Percentiles rank a stretch among this genome's conserved stretches.
Conservation (phyloP, 2,113 vertebrate species). For the Dipodomys stephensi region DNA sequence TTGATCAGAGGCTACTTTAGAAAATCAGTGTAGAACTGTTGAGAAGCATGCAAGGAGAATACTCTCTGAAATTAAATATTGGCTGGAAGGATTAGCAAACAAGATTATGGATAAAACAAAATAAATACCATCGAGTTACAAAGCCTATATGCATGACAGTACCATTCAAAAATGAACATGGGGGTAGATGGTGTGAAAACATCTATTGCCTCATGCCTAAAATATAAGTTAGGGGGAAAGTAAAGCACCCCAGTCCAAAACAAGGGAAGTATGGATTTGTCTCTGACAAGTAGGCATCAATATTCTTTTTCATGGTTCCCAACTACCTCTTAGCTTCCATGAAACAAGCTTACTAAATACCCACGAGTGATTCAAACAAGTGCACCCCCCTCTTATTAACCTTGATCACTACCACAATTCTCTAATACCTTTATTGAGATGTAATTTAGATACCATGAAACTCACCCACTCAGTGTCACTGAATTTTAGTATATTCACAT, state of each 20-base stretch:
- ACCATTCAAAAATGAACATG: background rate
- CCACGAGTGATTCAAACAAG: background rate
- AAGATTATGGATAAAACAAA: background rate
- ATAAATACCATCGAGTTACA: background rate
- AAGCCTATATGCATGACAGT: background rate
- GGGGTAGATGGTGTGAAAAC: background rate
- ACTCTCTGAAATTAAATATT: background rate
- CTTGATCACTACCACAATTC: background rate
- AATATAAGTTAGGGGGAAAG: no score
- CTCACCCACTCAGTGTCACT: background rate
- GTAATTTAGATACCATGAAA: background rate
- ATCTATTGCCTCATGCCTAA: no score
- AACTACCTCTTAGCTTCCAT: background rate
- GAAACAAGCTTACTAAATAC: background rate
- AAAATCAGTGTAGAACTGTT: background rate
- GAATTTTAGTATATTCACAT: background rate
- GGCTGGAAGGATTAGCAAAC: background rate
- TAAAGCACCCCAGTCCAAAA: background rate
- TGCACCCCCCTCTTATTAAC: background rate
- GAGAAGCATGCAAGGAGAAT: background rate
- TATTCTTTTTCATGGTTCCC: background rate
- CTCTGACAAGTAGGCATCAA: no score
- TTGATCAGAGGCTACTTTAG: background rate
- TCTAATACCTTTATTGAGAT: background rate
- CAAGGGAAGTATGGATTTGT: background rate